Base-by-base conservation (phyloP, 2,113 vertebrate genomes). In the Macquaria australasica region DNA sequence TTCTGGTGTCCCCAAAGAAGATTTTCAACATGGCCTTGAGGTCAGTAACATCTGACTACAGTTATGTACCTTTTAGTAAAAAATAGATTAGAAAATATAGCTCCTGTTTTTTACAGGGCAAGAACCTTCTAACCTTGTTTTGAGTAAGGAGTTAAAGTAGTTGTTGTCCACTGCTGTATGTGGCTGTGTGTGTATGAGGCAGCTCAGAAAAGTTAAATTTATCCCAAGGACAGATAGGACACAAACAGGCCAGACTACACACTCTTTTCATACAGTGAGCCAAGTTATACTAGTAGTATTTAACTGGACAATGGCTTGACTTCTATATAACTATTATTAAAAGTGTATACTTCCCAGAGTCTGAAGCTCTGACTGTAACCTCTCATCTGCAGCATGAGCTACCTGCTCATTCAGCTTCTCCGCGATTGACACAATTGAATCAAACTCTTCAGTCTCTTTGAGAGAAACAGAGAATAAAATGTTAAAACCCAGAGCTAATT, bases 361-460 rank as follows among this genome's bases (percentile, higher is more conserved):
- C 55, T 83, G 90, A 72, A 90, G 90, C 68, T 91, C 79, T 77
- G 93, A 88, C 80, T 87, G 88, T 81, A 91, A 90, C 72, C 67
- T 86, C 43, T 85, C 82, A 60, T 93, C 89, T 74, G 79, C 82
- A 69, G 71, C 84, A 73, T 60, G 73, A 80, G 88, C 79, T 72
- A 71, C 85, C 83, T 87, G 90, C 87, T 94, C 86, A 59, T 86
- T 92, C 63, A 89, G 79, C 73, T 31, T 93, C 88, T 90, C 91
- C 12, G 84, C 71, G 6, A 90, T 55, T 43, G 94, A 92, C 81
- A 94, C 87, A 39, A 96, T 89, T 28, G 91, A 93, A 10, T 93
- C 92, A 91, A 96, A 95, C 73, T 95, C 92, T 72, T 95, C 95
- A 31, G 93, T 89, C 28, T 95, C 95, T 96, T 85, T 21, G 43